phyloP scores from a whole-genome alignment of 2,113 vertebrate genomes.

The Hippocampus barbouri region DNA sequence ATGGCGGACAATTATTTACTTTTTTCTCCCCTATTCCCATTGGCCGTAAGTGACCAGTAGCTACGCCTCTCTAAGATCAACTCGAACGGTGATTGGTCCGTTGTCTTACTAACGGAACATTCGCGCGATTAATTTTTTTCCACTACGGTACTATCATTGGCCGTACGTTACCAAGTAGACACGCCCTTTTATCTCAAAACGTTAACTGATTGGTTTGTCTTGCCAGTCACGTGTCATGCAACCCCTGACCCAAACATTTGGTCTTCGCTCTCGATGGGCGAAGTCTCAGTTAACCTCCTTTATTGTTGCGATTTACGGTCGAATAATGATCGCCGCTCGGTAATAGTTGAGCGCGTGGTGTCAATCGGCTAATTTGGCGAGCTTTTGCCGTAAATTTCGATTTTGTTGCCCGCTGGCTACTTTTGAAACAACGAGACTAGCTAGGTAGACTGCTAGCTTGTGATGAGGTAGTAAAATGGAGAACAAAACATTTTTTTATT shows the following conservation, averaged over 20 bases:
- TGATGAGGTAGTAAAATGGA: neutral
- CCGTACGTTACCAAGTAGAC: neutral
- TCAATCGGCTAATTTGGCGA: neutral
- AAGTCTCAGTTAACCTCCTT: neutral
- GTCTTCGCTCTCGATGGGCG: neutral
- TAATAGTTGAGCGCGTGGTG: neutral
- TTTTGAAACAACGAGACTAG: slow-evolving; percentile 5
- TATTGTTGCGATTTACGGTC: neutral
- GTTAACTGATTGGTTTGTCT: neutral
- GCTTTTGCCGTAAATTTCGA: slow-evolving; percentile 19
- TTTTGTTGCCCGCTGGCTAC: neutral
- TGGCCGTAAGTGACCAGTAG: neutral
- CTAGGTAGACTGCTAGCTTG: slow-evolving; percentile 2
- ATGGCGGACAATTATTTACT: neutral
- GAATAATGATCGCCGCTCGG: neutral
- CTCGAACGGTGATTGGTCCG: neutral
- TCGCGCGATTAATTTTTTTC: too few relatives aligned
- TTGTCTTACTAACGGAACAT: neutral
- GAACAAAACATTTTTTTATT: neutral
- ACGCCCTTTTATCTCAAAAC: neutral
- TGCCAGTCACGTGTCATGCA: neutral
- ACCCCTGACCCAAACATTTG: neutral
- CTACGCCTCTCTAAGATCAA: neutral
- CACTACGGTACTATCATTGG: neutral
- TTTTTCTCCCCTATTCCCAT: neutral